phyloP scores from a whole-genome alignment of 2,888 invertebrate species.

The Pogonocherus hispidulus region DNA sequence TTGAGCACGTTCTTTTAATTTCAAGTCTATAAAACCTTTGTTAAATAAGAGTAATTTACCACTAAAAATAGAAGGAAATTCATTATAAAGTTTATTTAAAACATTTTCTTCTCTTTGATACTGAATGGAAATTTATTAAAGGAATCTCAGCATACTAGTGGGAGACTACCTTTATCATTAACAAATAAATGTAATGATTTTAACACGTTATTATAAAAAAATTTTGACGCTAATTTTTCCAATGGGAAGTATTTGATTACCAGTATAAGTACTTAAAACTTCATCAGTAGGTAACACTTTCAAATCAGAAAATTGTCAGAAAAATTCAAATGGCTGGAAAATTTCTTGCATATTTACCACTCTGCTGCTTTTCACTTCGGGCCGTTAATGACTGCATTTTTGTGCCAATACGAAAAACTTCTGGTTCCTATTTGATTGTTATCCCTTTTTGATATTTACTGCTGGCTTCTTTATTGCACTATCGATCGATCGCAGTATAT shows the following conservation, averaged over 20 bases:
- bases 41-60: background rate
- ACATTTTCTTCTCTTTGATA: background rate
- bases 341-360: background rate
- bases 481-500: too few relatives aligned
- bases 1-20: background rate
- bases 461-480: constrained; percentile 14
- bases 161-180: background rate
- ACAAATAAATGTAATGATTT: background rate
- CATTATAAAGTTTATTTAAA: background rate
- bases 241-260: background rate
- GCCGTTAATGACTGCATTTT: background rate
- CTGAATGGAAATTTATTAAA: background rate
- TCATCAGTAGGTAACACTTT: background rate
- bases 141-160: background rate
- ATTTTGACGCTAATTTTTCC: background rate
- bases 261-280: too few relatives aligned
- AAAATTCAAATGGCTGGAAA: background rate
- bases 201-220: background rate
- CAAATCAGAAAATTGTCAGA: background rate
- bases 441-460: background rate
- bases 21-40: background rate
- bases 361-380: background rate
- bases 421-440: background rate
- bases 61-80: background rate
- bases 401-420: too few relatives aligned